Base-by-base conservation (phyloP, 1,140 invertebrate species). In the Antheraea pernyi region DNA sequence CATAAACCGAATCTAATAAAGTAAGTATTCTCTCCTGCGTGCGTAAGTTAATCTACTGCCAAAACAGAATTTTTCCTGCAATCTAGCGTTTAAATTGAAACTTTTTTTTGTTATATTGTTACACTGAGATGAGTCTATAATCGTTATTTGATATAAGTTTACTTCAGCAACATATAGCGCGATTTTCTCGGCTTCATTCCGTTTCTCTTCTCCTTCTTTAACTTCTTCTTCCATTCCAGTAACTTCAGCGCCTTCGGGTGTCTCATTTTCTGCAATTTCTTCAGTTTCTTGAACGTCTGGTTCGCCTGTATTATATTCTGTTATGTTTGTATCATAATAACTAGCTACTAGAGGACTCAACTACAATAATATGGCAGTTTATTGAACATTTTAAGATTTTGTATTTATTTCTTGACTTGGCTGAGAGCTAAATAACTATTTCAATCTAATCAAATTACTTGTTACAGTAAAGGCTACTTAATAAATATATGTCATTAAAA, bases 81-180 rank as follows among this genome's bases (percentile, higher is more conserved):
- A 30, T 30, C 22, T 30, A 30, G 4, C 4, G 22, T 4, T 30
- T n/a, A n/a, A n/a, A n/a, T n/a, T n/a, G n/a, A n/a, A n/a, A n/a
- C n/a, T n/a, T n/a, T n/a, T n/a, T n/a, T n/a, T n/a, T n/a, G n/a
- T n/a, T n/a, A n/a, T n/a, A n/a, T n/a, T n/a, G n/a, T n/a, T n/a
- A n/a, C n/a, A n/a, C n/a, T n/a, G n/a, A n/a, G n/a, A n/a, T n/a
- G 1, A 30, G 1, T 30, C 22, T 30, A 30, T 30, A 30, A 30
- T 30, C 22, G 4, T 30, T 30, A 1, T 30, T 1, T 30, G 22
- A 30, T 30, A 53, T 48, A 13, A 67, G 58, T 70, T 82, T 86
- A 86, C 84, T 81, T 84, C 78, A 60, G 77, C 60, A 53, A 86
- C 70, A 60, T 69, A 80, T 2, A 63, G 19, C 13, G 61, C 71